Evolutionary conservation across 2,113 vertebrate species (phyloP).

Genomic region (Stegastes partitus): DNA sequence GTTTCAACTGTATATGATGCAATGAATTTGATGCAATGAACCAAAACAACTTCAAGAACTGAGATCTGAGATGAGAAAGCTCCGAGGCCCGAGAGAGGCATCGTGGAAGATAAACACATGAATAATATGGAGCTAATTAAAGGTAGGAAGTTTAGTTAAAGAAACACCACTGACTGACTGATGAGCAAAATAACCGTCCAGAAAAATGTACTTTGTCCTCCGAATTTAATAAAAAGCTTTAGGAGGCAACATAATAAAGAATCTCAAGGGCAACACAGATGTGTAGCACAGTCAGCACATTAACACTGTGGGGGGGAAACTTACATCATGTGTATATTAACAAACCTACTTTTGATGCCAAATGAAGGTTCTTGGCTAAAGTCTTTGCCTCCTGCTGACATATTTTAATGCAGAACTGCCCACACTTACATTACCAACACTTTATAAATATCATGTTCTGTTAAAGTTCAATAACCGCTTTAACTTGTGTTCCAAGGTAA

Average conservation of each 20-base stretch:
- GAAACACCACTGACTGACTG: slow-evolving; percentile 1
- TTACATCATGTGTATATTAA: background rate
- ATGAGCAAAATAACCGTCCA: background rate
- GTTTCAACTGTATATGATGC: too few relatives aligned
- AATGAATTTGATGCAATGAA: background rate
- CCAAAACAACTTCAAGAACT: too few relatives aligned
- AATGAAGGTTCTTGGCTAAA: slow-evolving; percentile 21
- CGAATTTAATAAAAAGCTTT: background rate
- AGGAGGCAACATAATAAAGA: background rate
- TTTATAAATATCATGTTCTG: slow-evolving; percentile 2
- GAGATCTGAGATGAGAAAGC: background rate
- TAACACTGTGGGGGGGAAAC: slow-evolving; percentile 1
- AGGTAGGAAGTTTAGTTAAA: background rate
- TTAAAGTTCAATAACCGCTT: background rate
- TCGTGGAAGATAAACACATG: background rate
- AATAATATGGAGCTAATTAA: slow-evolving; percentile 2
- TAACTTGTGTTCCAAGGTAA: background rate
- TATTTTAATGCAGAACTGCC: background rate
- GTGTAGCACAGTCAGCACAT: background rate
- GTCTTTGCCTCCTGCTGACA: slow-evolving; percentile 12
- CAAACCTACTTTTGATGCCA: background rate
- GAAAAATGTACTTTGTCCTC: slow-evolving; percentile 4
- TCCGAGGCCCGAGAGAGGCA: background rate
- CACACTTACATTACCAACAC: background rate
- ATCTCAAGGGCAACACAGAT: background rate